Base-by-base conservation (phyloP, 1,140 invertebrate genomes). In the Chironomus striatipennis region DNA sequence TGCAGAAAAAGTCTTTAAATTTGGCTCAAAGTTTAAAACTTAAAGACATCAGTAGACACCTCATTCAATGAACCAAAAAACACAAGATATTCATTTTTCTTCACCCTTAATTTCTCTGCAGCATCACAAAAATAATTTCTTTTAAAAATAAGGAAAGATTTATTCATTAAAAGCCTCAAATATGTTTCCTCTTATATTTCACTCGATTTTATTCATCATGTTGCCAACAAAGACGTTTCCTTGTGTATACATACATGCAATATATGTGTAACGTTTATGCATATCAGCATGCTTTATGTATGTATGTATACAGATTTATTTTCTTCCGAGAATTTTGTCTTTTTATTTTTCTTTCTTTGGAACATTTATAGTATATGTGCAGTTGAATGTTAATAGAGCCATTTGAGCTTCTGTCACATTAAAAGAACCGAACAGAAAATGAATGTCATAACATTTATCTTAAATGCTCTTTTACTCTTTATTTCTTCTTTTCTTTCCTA, bases 331-430 rank as follows among this genome's bases (percentile, higher is more conserved):
- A 57, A 15, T 57, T 57, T 47, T 2, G 8, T 47, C 43, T 10
- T 47, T 47, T 10, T 43, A 7, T 43, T 43, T 7, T 43, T 43
- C 42, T 7, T n/a, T n/a, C n/a, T 43, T 7, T 43, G 42, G 43
- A 9, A 47, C 8, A 47, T 34, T 34, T 34, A 34, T 34, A 34
- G 24, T 34, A 34, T 34, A 34, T 34, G 24, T 34, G 5, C 5
- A 34, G 24, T 34, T 34, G 24, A 47, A 47, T 8, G 15, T 47
- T 47, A 70, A 70, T 70, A 70, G 65, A 70, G 20, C 17, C 65
- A 70, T 70, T 70, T 70, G 20, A 70, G 65, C 17, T 70, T 70
- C 65, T 70, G 65, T 70, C 65, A 70, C 65, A 70, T 70, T 70
- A 20, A 70, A n/a, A 70, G 18, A 70, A 70, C 65, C 65, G 18